Base-by-base conservation (phyloP, 2,888 invertebrate species). In the Mimas tiliae region DNA sequence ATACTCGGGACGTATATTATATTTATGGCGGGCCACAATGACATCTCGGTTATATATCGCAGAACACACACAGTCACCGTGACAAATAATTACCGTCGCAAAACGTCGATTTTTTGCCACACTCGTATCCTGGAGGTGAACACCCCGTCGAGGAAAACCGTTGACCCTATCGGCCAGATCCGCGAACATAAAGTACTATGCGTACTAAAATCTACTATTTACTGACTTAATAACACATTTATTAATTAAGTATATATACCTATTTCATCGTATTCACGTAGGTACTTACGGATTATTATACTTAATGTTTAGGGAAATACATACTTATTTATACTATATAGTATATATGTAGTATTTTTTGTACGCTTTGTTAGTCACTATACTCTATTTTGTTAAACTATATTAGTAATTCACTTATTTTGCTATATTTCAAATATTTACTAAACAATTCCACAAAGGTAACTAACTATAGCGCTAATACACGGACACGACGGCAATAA, bases 91-190 rank as follows among this genome's bases (percentile, higher is more conserved):
- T 70, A 71, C 67, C 19, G 6, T 42, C 42, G 7, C 42, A 19
- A 65, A 47, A 33, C 12, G 55, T 70, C 74, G 74, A 75, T 72
- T 72, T 48, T 74, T 72, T 70, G 75, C 70, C 70, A 68, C 69
- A 70, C 75, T 79, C 74, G 75, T 73, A 75, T 75, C 80, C 78
- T 80, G 72, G 86, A 91, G 93, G 89, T 92, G 90, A 93, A 93
- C 89, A 92, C 82, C 88, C 92, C 86, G 76, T 80, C 91, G 92
- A 92, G 91, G 92, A 91, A 85, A 92, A 88, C 82, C 91, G 80
- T 92, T 93, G 92, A 92, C 91, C 91, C 86, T 80, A 45, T 74
- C 76, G 77, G 76, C 82, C 82, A 87, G 81, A 88, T 89, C 90
- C 89, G 88, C 79, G 82, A 88, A 80, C 72, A 69, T 64, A 67